Evolutionary conservation across 2,113 vertebrate genomes (phyloP), one percentile per base, ranked within the genome.

Genomic region (Azemiops feae): DNA sequence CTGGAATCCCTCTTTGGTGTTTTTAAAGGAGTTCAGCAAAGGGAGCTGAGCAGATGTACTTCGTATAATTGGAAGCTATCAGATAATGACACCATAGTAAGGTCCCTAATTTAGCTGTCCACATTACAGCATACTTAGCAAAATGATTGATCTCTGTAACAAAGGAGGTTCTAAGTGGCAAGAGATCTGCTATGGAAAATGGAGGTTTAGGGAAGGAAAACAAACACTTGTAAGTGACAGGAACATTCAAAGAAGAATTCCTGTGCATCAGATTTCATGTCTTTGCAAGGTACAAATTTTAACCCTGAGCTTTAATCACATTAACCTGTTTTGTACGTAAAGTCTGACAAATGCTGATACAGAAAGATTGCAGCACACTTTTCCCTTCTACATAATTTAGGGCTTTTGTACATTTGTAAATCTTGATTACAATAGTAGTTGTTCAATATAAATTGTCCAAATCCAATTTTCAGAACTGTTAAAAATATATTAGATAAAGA

Each of bases 251-350:
- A 86, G 14, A 39, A 86, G 74, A 91, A 85, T 91, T 91, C 60
- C 47, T 74, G 4, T 91, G 43, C 58, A 90, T 69, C 45, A 45
- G 60, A 9, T 64, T 39, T 54, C 90, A 91, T 43, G n/a, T 81
- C 89, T 81, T 53, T 91, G 60, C 89, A 91, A 74, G 64, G 20
- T 91, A 69, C 69, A 54, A 34, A 81, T 81, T 52, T 91, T 91
- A 90, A 81, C 50, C 50, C 50, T 25, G 52, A 81, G 43, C 64
- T 81, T 91, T 91, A 10, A 81, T 81, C 64, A 91, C 50, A 85
- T 91, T 81, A 81, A 23, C 90, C 64, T 81, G 22, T 81, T 74
- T 91, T 18, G n/a, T 34, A 91, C 16, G 90, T 74, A 91, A 74
- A 90, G 60, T 34, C 34, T 52, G 25, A 50, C 89, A 81, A 54